These are phyloP conservation scores for Rhinichthys klamathensis DNA, from an alignment of 2,113 vertebrate genomes.

Conservation along the genomic window DNA sequence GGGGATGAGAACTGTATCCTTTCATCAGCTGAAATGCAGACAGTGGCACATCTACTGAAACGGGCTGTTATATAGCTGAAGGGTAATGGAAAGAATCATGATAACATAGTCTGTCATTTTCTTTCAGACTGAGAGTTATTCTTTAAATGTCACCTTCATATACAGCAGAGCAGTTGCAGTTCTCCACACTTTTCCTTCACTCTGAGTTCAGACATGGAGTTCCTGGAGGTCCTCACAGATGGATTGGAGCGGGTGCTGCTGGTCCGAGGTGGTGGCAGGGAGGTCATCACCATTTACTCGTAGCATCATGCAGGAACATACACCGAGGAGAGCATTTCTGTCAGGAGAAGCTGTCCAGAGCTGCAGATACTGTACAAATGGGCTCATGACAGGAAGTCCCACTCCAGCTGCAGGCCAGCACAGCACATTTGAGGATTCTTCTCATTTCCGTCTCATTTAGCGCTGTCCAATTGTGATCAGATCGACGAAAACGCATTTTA, in stretches of 20 bases:
- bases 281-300: conserved; percentile 97
- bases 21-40: conserved; percentile 36
- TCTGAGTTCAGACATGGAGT: conserved; percentile 88
- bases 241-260: conserved; percentile 87
- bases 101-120: not conserved
- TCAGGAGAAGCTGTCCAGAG: not conserved
- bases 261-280: conserved; percentile 91
- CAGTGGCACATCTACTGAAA: not conserved
- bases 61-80: not conserved
- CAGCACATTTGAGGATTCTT: not conserved
- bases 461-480: not conserved
- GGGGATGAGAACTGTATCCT: conserved; percentile 99
- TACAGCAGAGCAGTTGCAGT: not conserved
- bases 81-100: not conserved
- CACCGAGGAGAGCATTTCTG: not conserved
- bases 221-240: conserved; percentile 92
- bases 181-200: conserved; percentile 71
- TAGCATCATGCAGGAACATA: conserved; percentile 62
- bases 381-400: not conserved
- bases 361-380: conserved; percentile 3
- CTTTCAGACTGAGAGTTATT: not conserved
- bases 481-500: not conserved
- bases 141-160: not conserved
- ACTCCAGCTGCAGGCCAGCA: conserved; percentile 23
- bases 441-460: not conserved